phyloP scores from a whole-genome alignment of 2,797 vertebrate genomes.

The Varecia variegata region DNA sequence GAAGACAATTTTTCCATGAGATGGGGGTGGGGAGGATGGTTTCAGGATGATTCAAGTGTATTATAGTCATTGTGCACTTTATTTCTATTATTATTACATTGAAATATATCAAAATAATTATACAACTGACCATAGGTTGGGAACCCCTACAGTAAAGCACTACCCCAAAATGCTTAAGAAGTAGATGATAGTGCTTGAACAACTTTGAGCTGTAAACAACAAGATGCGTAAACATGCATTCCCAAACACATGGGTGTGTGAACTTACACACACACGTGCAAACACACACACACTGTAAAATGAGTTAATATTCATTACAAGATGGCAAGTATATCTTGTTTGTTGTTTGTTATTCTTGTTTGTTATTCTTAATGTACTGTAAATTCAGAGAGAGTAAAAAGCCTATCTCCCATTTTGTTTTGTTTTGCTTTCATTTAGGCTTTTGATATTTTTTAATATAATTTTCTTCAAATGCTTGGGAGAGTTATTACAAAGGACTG shows the following conservation, averaged over 20 bases:
- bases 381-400: not conserved
- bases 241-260: not conserved
- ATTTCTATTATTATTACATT: too few species aligned
- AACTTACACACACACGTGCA: not conserved
- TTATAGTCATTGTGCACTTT: too few species aligned
- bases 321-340: not conserved
- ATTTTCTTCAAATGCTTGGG: not conserved
- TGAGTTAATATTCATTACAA: not conserved
- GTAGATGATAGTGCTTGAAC: not conserved
- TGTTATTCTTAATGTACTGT: not conserved
- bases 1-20: too few species aligned
- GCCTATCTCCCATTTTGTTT: not conserved
- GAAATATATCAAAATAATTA: too few species aligned
- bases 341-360: not conserved
- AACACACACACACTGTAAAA: not conserved
- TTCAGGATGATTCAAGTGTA: too few species aligned
- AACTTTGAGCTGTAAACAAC: not conserved
- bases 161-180: not conserved
- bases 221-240: not conserved
- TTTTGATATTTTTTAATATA: not conserved
- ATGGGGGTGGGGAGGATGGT: too few species aligned
- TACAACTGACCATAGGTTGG: too few species aligned
- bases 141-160: not conserved
- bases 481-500: not conserved
- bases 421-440: not conserved